Evolutionary conservation across 2,888 invertebrate genomes (phyloP).

Genomic region (Calameuta idolon): DNA sequence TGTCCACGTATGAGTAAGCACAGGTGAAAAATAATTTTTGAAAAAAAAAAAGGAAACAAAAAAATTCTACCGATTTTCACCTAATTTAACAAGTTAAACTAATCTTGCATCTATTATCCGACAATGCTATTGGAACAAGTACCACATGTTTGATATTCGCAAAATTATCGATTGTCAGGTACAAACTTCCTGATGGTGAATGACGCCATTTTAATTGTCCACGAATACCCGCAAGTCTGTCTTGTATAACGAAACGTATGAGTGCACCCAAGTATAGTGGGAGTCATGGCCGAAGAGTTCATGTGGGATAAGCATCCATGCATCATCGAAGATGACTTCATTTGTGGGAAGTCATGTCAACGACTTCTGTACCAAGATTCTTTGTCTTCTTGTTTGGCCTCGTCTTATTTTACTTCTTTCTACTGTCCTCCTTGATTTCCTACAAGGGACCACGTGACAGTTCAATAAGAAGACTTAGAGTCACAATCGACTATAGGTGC

Average conservation of each 20-base stretch:
- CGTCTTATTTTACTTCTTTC: not conserved
- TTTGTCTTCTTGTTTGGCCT: not conserved
- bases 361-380: not conserved
- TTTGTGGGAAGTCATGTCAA: constrained; percentile 35
- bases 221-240: not conserved
- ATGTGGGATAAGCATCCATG: constrained; percentile 55
- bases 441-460: not conserved
- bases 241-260: not conserved
- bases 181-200: not conserved
- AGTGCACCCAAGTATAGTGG: not conserved
- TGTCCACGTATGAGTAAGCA: not conserved
- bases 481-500: not conserved
- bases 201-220: not conserved
- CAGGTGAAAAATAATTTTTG: not conserved
- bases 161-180: not conserved
- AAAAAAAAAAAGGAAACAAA: not conserved
- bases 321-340: constrained; percentile 60
- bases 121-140: not conserved
- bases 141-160: not conserved
- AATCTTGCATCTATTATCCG: not conserved
- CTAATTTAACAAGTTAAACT: not conserved
- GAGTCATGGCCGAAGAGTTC: constrained; percentile 34
- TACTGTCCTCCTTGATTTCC: not conserved
- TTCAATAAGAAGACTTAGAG: not conserved
- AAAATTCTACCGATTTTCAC: not conserved